Percentiles rank a stretch among this genome's conserved stretches.
Evolutionary conservation across 2,113 vertebrate species (phyloP).

Genomic region (Microtus pennsylvanicus): DNA sequence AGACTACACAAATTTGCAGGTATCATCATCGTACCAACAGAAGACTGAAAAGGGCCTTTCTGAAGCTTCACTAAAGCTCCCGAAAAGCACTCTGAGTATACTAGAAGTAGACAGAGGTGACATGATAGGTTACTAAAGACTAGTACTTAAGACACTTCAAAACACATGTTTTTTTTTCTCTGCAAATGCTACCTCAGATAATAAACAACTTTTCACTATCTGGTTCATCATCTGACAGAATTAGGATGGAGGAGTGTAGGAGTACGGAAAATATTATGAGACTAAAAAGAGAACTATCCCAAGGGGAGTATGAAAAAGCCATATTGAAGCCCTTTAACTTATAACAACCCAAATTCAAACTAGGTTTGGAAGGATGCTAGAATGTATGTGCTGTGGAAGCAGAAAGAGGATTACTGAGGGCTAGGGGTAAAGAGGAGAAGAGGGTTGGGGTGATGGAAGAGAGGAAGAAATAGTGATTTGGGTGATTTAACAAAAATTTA

Average conservation of each 20-base stretch:
- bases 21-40: background rate
- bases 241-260: background rate
- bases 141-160: background rate
- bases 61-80: accelerated
- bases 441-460: background rate
- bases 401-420: background rate
- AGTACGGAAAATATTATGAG: background rate
- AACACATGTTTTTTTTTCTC: background rate
- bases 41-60: background rate
- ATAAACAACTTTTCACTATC: background rate
- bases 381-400: background rate
- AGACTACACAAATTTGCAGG: background rate
- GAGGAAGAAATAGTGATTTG: background rate
- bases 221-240: background rate
- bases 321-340: background rate
- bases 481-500: background rate
- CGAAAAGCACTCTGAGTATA: background rate
- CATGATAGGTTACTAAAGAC: background rate
- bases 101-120: background rate
- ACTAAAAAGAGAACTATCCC: background rate
- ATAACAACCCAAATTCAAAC: background rate
- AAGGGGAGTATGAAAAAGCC: background rate
- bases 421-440: background rate
- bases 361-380: background rate
- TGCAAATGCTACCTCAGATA: background rate